A percentile compares a stretch with the other conserved stretches of the same genome.
phyloP scores from a whole-genome alignment of 2,888 invertebrate species.

The Venustoraphidia nigricollis region DNA sequence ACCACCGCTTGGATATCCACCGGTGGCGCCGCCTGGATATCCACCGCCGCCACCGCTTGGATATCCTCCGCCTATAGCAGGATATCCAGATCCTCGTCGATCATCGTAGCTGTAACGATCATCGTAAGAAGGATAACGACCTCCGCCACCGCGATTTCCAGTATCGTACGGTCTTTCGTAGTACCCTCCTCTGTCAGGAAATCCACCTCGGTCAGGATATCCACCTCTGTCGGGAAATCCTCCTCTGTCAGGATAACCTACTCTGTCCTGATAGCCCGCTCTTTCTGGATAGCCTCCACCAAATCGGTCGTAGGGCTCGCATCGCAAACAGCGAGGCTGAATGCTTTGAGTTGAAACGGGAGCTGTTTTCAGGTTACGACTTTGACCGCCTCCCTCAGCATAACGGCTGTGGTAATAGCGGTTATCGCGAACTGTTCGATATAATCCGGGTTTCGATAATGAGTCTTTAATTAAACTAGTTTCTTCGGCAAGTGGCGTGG shows the following conservation, averaged over 20 bases:
- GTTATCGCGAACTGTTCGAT: constrained; percentile 8
- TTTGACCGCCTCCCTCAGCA: background rate
- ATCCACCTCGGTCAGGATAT: constrained; percentile 2
- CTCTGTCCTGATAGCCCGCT: constrained; percentile 6
- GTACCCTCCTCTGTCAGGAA: constrained; percentile 3
- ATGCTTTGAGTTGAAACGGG: background rate
- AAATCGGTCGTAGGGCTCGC: constrained; percentile 9
- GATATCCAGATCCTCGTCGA: constrained; percentile 6
- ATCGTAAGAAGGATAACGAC: too few species aligned
- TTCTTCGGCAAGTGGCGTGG: constrained; percentile 21
- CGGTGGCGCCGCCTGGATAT: too few species aligned
- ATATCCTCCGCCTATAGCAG: too few species aligned
- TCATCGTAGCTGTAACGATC: constrained; percentile 22
- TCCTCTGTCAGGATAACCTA: constrained; percentile 1
- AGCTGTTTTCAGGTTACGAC: background rate
- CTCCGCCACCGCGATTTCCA: too few species aligned
- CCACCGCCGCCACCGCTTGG: too few species aligned
- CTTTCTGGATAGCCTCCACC: constrained; percentile 3
- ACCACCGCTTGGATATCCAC: too few species aligned
- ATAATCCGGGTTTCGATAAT: constrained; percentile 3
- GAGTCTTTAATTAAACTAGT: background rate
- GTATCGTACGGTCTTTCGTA: background rate
- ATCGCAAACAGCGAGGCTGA: constrained; percentile 3
- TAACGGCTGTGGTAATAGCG: constrained; percentile 8
- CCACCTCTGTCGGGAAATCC: too few species aligned